A percentile compares a stretch with the other conserved stretches of the same genome.
Evolutionary conservation across 2,113 vertebrate species (phyloP).

Genomic region (Rhipidura dahli): DNA sequence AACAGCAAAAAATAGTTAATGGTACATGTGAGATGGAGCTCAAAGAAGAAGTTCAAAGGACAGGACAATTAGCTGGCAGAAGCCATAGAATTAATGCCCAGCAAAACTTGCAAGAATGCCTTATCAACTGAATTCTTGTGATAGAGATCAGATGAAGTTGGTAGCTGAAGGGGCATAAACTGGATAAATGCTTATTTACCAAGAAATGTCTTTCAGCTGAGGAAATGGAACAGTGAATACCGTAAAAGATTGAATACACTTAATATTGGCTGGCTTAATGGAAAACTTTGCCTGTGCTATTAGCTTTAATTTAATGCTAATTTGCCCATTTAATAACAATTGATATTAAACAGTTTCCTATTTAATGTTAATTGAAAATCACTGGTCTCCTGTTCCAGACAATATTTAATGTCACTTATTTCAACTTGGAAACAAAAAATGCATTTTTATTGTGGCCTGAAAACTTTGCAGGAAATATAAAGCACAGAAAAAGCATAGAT

Average conservation of each 20-base stretch:
- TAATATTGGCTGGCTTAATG: slow-evolving; percentile 20
- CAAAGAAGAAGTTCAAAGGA: background rate
- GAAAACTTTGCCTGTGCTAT: background rate
- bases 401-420: slow-evolving; percentile 19
- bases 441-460: background rate
- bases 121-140: background rate
- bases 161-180: background rate
- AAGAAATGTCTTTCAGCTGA: background rate
- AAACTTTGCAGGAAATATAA: background rate
- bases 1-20: background rate
- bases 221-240: background rate
- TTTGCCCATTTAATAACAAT: slow-evolving; percentile 1
- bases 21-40: background rate
- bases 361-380: slow-evolving; percentile 64
- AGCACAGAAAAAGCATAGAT: background rate
- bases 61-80: background rate
- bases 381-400: slow-evolving; percentile 7
- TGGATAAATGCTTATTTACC: background rate
- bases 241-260: background rate
- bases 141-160: background rate
- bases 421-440: background rate
- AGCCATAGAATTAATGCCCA: background rate
- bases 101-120: background rate
- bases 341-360: slow-evolving; percentile 47
- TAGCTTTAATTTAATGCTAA: slow-evolving; percentile 65